Percentiles rank a stretch among this genome's conserved stretches.
Conservation (phyloP, 2,113 vertebrate genomes). For the Neopipo cinnamomea region DNA sequence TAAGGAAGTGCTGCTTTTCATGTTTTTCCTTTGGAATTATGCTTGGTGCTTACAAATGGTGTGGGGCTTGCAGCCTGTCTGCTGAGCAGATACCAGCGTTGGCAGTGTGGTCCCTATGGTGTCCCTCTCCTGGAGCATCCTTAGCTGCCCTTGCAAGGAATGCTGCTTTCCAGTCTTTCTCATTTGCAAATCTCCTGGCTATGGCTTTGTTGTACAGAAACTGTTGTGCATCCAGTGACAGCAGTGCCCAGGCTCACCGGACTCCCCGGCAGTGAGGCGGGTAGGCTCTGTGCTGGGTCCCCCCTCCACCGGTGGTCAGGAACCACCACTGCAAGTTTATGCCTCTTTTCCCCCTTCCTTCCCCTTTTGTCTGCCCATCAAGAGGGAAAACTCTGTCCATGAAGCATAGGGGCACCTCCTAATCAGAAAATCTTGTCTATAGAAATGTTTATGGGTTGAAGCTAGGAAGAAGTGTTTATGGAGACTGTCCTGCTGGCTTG, state of each 20-base stretch:
- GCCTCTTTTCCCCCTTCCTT: neutral
- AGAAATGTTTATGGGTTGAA: neutral
- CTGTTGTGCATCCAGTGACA: neutral
- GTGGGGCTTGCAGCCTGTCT: neutral
- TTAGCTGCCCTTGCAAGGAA: neutral
- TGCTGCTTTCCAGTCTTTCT: neutral
- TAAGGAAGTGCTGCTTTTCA: neutral
- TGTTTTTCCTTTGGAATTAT: neutral
- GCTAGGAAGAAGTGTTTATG: neutral
- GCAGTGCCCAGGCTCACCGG: neutral
- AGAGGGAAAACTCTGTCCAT: neutral
- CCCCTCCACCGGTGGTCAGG: neutral
- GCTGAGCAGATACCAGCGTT: neutral
- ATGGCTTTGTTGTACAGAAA: neutral
- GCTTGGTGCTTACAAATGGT: neutral
- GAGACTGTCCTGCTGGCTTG: neutral
- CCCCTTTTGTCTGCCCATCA: neutral
- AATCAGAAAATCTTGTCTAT: neutral
- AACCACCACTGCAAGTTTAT: neutral
- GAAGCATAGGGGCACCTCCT: neutral
- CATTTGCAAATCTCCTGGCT: neutral
- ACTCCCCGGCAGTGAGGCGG: accelerated
- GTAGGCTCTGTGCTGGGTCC: neutral
- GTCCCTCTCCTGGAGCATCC: neutral
- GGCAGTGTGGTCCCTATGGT: accelerated